These are phyloP conservation scores for Esox lucius DNA, from an alignment of 2,797 vertebrate species.

Conservation along the genomic window DNA sequence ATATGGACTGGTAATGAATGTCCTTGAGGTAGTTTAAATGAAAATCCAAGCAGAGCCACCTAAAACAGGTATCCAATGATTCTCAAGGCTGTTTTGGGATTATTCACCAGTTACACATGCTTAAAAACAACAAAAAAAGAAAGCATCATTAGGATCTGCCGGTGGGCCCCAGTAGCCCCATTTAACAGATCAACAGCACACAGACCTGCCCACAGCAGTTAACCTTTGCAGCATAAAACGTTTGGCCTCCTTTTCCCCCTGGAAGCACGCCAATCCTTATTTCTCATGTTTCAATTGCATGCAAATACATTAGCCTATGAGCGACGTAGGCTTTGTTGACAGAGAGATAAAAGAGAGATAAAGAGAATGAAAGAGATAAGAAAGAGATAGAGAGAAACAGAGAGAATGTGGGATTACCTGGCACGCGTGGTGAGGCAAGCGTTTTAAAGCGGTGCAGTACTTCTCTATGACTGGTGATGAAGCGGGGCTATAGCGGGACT, in stretches of 20 bases:
- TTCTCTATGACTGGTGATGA: conserved; percentile 69
- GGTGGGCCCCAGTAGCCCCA: conserved; percentile 32
- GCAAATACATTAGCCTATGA: not conserved
- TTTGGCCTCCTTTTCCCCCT: conserved; percentile 30
- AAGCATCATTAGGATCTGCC: conserved; percentile 34
- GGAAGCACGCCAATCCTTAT: conserved; percentile 46
- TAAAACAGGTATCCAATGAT: conserved; percentile 58
- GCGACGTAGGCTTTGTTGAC: conserved; percentile 5
- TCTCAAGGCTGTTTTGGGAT: conserved; percentile 53
- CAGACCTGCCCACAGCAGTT: conserved; percentile 28
- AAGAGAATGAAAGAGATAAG: conserved; percentile 7
- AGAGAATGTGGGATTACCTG: conserved; percentile 79
- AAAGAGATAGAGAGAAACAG: conserved; percentile 40
- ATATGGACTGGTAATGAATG: conserved; percentile 42
- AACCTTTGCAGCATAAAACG: not conserved
- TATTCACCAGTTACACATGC: conserved; percentile 60
- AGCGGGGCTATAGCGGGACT: conserved; percentile 71
- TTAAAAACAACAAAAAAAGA: conserved; percentile 32
- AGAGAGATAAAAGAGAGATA: conserved; percentile 45
- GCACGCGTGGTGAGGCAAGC: conserved; percentile 69
- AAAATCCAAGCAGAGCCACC: conserved; percentile 36
- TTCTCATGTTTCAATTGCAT: conserved; percentile 11
- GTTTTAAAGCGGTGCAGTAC: conserved; percentile 71
- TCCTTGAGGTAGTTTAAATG: conserved; percentile 50
- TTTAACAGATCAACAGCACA: conserved; percentile 35